These are phyloP conservation scores for Solea senegalensis DNA, from an alignment of 2,113 vertebrate genomes.

Conservation along the genomic window DNA sequence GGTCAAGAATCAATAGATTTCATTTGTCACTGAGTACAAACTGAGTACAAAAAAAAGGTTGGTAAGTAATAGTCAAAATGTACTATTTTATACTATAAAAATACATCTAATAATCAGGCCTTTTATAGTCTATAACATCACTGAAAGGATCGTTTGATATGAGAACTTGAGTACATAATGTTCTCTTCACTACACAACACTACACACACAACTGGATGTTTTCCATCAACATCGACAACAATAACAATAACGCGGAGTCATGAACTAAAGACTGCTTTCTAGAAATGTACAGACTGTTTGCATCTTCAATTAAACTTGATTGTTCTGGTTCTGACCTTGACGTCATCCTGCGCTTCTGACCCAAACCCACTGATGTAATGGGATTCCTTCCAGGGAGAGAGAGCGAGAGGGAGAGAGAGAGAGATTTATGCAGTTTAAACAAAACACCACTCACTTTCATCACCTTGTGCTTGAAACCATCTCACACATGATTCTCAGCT, in stretches of 20 bases:
- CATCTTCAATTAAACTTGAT: background rate
- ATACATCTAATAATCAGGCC: no score
- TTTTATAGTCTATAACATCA: no score
- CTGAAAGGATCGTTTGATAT: no score
- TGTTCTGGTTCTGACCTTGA: background rate
- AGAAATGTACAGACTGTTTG: background rate
- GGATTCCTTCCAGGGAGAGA: background rate
- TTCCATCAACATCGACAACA: background rate
- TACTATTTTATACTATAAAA: no score
- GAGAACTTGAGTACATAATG: background rate
- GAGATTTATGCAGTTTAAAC: constrained; percentile 36
- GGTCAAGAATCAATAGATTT: no score
- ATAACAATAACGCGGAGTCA: background rate
- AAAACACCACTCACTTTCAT: constrained; percentile 24
- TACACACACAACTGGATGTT: background rate
- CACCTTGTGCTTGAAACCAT: constrained; percentile 19
- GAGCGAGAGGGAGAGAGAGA: background rate
- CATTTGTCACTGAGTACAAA: no score
- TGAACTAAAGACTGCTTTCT: background rate
- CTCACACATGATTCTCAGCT: background rate
- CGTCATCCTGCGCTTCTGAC: background rate
- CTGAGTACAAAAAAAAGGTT: no score
- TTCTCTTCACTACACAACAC: background rate
- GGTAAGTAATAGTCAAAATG: no score
- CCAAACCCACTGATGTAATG: constrained; percentile 5